A percentile compares a stretch with the other conserved stretches of the same genome.
Evolutionary conservation across 2,888 invertebrate species (phyloP).

Genomic region (Callimorpha dominula): DNA sequence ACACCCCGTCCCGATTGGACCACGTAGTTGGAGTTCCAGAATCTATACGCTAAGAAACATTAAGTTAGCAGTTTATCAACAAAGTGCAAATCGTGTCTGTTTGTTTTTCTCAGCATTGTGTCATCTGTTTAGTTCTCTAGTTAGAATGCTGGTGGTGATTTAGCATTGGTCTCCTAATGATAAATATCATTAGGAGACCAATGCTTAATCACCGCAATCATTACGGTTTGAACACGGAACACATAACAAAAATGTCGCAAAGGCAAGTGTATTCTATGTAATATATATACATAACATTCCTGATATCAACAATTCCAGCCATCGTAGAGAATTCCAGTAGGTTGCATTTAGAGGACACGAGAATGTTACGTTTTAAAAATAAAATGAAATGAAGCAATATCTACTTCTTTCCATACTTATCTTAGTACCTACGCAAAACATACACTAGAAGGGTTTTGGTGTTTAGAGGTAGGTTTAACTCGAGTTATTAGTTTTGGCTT

Average conservation of each 20-base stretch:
- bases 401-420: neutral
- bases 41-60: neutral
- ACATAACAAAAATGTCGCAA: conserved; percentile 8
- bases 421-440: neutral
- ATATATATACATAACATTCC: no score
- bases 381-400: neutral
- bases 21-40: neutral
- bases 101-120: conserved; percentile 1
- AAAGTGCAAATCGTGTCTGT: conserved; percentile 27
- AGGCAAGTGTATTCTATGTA: conserved; percentile 11
- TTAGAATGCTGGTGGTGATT: conserved; percentile 43
- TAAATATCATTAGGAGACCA: no score
- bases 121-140: conserved; percentile 25
- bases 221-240: conserved; percentile 22
- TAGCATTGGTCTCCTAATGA: conserved; percentile 39
- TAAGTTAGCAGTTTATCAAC: conserved; percentile 27
- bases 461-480: neutral
- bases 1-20: neutral
- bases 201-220: no score
- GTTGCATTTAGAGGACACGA: neutral
- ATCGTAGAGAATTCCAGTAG: neutral
- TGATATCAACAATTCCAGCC: neutral
- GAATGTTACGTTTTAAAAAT: neutral
- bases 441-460: neutral
- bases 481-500: no score